Percentiles rank a stretch among this genome's conserved stretches.
These are phyloP conservation scores for Microplitis deprimator DNA, from an alignment of 2,888 invertebrate species.

Conservation along the genomic window DNA sequence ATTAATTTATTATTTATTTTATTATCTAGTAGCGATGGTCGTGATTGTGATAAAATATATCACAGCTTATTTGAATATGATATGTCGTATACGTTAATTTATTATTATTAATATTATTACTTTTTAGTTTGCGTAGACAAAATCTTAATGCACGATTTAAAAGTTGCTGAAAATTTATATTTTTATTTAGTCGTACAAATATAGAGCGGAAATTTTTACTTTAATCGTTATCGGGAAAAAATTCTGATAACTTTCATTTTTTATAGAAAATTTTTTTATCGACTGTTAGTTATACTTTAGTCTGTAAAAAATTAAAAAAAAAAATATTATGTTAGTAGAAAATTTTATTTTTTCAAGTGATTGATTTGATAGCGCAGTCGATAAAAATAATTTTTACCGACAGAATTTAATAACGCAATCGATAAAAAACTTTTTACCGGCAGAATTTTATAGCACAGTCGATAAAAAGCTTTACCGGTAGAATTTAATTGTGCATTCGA, in stretches of 20 bases:
- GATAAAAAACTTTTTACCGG: no score
- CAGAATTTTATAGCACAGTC: no score
- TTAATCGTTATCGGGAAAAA: background rate
- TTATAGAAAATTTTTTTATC: background rate
- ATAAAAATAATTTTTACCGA: no score
- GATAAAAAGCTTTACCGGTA: no score
- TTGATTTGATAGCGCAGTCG: no score
- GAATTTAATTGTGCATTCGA: no score
- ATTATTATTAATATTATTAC: background rate
- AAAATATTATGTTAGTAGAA: background rate
- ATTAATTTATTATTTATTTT: background rate
- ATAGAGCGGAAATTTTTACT: background rate
- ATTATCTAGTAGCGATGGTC: background rate
- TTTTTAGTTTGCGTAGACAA: background rate
- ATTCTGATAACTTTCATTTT: no score
- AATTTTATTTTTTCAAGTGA: no score
- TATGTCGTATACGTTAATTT: background rate
- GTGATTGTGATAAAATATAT: background rate
- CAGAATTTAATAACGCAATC: no score
- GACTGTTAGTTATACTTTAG: background rate
- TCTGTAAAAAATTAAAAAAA: background rate
- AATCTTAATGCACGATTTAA: background rate
- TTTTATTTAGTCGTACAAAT: background rate
- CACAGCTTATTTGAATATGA: background rate
- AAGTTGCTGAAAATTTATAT: background rate